Conservation (phyloP, 2,113 vertebrate genomes). For the Cettia cetti region DNA sequence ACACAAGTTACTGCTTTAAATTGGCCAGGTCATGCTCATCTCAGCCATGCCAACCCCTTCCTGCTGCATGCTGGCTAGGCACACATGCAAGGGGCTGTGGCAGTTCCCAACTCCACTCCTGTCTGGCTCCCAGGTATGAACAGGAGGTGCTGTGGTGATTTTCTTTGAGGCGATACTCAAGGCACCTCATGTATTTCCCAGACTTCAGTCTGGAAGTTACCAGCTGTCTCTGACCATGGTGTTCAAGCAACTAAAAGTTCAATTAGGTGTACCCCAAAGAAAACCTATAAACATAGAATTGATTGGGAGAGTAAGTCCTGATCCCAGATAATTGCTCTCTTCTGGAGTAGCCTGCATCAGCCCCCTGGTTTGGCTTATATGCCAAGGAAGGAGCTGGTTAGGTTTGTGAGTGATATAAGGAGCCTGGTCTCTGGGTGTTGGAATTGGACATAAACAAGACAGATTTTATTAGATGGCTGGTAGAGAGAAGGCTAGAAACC, state of each 20-base stretch:
- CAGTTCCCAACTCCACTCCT: not conserved
- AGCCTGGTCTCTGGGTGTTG: not conserved
- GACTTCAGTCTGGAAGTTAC: not conserved
- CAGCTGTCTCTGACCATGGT: not conserved
- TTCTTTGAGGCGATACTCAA: not conserved
- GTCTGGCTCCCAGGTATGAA: not conserved
- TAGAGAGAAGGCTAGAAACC: not conserved
- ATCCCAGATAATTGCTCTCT: not conserved
- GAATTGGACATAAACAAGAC: conserved; percentile 36
- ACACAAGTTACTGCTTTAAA: not conserved
- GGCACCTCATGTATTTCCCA: not conserved
- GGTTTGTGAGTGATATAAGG: not conserved
- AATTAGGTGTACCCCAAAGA: not conserved
- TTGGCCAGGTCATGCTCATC: rapidly evolving
- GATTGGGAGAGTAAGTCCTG: not conserved
- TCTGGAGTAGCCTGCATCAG: not conserved
- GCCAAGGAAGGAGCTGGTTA: not conserved
- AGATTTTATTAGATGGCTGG: conserved; percentile 8
- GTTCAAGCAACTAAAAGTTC: not conserved
- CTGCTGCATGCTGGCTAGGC: rapidly evolving
- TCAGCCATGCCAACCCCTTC: not conserved
- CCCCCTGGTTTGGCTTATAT: not conserved
- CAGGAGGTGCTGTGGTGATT: not conserved
- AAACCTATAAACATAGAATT: not conserved
- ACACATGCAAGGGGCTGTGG: rapidly evolving